Evolutionary conservation across 2,888 invertebrate genomes (phyloP), one percentile per base, ranked within the genome.

Genomic region (Plemyria rubiginata): DNA sequence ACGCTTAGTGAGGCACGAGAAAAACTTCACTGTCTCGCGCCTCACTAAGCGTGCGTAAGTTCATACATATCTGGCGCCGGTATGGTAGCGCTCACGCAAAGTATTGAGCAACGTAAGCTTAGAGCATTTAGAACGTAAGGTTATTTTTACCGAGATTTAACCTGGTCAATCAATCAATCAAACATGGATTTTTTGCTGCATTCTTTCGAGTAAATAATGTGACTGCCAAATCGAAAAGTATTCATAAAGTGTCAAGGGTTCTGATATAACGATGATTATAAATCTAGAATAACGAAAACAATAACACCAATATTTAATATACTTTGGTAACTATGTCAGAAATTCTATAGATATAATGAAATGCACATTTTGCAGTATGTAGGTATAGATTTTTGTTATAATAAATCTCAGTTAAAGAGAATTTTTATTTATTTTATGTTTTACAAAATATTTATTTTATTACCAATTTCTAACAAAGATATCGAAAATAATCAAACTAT

Each of bases 211-310:
- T 74, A 72, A 78, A 83, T 82, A 82, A 83, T 83, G 82, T 84
- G 86, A 85, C 86, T 85, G 88, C 89, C 88, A 88, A 89, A 88
- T 83, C 79, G 82, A 69, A 82, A 84, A 88, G 87, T 88, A 88
- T 88, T 87, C 77, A 76, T 76, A 49, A 75, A 75, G 85, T 86
- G 84, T 86, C 81, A 83, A 86, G 73, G 67, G 28, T 32, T 32
- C 13, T n/a, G 49, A 32, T 22, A 22, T 22, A 77, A 60, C 76
- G 76, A 81, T 81, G 77, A 80, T 81, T 77, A 73, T 70, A 56
- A 64, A 60, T 66, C 15, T 61, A 62, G 53, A 65, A 16, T 66
- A 66, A 61, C 29, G 38, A 71, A 71, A 65, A 48, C 66, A 66
- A 70, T 73, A 68, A 57, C 67, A 71, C 52, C 65, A 72, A 60